Conservation (phyloP, 2,113 vertebrate species). For the Candoia aspera region DNA sequence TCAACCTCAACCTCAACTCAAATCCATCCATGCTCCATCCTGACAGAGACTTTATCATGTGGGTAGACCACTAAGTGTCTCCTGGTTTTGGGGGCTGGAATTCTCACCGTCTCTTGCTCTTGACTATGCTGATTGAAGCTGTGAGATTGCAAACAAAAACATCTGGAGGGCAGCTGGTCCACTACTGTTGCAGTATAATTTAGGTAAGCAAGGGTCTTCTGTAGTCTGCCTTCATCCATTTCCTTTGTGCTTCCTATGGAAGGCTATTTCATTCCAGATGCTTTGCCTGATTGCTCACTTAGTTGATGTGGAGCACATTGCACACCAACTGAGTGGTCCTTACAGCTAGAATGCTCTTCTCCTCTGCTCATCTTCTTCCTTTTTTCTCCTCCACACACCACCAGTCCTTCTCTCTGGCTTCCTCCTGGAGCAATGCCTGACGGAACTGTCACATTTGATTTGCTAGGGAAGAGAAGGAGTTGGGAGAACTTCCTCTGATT, state of each 20-base stretch:
- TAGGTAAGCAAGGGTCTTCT: background rate
- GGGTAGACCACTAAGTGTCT: background rate
- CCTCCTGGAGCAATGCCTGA: background rate
- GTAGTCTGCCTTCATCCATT: background rate
- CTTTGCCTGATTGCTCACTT: background rate
- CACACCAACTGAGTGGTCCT: too few species aligned
- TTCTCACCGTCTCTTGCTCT: background rate
- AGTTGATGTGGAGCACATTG: too few species aligned
- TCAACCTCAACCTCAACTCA: background rate
- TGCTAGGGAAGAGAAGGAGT: background rate
- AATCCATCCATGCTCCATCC: too few species aligned
- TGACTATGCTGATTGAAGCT: background rate
- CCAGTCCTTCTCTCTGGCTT: background rate
- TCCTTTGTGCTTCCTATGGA: background rate
- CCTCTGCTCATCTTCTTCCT: too few species aligned
- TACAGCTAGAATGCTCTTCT: too few species aligned
- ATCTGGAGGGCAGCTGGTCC: too few species aligned
- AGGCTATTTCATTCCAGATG: background rate
- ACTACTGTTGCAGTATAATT: background rate
- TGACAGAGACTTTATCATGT: background rate
- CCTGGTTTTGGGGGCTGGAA: background rate
- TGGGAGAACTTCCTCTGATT: slow-evolving; percentile 34
- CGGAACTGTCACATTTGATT: slow-evolving; percentile 20
- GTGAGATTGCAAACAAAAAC: background rate
- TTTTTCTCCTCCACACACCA: too few species aligned